These are phyloP conservation scores for Dascyllus trimaculatus DNA, from an alignment of 2,113 vertebrate genomes.

Conservation along the genomic window DNA sequence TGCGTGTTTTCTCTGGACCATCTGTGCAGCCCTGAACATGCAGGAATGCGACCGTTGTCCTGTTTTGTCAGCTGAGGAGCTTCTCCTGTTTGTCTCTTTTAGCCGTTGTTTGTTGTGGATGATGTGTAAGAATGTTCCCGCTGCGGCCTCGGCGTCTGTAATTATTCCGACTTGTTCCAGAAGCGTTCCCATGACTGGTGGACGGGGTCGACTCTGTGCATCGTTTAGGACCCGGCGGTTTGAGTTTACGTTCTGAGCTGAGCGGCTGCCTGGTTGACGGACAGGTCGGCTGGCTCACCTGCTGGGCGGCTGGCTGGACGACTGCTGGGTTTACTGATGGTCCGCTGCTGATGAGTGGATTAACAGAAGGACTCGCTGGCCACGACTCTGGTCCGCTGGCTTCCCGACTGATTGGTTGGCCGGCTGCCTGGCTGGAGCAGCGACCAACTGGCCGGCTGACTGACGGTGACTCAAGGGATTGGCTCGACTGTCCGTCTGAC, in stretches of 20 bases:
- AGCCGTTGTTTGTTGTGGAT: constrained; percentile 4
- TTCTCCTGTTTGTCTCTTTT: neutral
- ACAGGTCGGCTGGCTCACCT: constrained; percentile 21
- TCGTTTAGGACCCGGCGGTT: neutral
- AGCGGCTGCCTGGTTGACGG: constrained; percentile 17
- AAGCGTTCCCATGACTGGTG: constrained; percentile 46
- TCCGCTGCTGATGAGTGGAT: constrained; percentile 55
- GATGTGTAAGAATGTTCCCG: constrained; percentile 8
- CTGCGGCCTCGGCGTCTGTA: constrained; percentile 45
- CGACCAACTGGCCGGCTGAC: constrained; percentile 44
- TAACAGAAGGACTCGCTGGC: constrained; percentile 51
- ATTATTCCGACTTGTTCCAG: constrained; percentile 53
- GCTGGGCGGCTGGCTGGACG: constrained; percentile 17
- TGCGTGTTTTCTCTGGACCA: too few relatives aligned
- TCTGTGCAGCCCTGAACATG: too few relatives aligned
- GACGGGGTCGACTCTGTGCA: neutral
- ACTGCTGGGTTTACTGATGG: constrained; percentile 24
- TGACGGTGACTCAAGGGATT: constrained; percentile 54
- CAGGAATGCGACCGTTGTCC: neutral
- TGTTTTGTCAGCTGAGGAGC: neutral
- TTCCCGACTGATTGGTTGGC: constrained; percentile 48
- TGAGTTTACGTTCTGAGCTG: neutral
- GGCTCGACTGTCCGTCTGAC: constrained; percentile 35
- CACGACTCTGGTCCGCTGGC: constrained; percentile 27
- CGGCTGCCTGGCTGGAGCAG: constrained; percentile 27